Evolutionary conservation across 2,113 vertebrate species (phyloP).

Genomic region (Heterocephalus glaber): DNA sequence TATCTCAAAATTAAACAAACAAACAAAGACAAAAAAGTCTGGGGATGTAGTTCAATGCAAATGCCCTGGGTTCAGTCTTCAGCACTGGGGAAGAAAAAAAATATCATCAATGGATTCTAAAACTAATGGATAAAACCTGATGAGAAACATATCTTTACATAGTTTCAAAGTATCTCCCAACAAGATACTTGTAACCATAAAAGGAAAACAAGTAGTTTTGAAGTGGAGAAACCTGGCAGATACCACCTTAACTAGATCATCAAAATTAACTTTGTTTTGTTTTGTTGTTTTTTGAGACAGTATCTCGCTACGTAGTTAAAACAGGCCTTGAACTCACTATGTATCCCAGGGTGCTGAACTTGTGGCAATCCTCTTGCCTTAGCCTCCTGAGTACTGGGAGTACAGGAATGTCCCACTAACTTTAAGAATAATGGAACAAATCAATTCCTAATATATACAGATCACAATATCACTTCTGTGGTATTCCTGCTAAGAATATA

Average conservation of each 20-base stretch:
- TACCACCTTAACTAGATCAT: background rate
- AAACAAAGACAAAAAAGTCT: background rate
- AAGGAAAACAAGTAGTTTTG: background rate
- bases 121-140: background rate
- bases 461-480: background rate
- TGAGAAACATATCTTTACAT: background rate
- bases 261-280: background rate
- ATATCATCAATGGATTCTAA: background rate
- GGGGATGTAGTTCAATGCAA: background rate
- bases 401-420: background rate
- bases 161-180: background rate
- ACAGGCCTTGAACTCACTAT: too few species aligned
- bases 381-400: background rate
- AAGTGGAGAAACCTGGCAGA: too few species aligned
- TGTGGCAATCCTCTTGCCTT: background rate
- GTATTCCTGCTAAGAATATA: slow-evolving; percentile 19
- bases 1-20: background rate
- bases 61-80: background rate
- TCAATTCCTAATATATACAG: background rate
- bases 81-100: background rate
- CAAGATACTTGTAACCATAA: background rate
- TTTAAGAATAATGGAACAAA: background rate
- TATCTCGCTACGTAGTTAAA: background rate
- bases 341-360: background rate
- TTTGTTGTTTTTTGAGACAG: background rate